These are phyloP conservation scores for Galeopsomyia nigrocyanea DNA, from an alignment of 2,888 invertebrate genomes.

Conservation along the genomic window DNA sequence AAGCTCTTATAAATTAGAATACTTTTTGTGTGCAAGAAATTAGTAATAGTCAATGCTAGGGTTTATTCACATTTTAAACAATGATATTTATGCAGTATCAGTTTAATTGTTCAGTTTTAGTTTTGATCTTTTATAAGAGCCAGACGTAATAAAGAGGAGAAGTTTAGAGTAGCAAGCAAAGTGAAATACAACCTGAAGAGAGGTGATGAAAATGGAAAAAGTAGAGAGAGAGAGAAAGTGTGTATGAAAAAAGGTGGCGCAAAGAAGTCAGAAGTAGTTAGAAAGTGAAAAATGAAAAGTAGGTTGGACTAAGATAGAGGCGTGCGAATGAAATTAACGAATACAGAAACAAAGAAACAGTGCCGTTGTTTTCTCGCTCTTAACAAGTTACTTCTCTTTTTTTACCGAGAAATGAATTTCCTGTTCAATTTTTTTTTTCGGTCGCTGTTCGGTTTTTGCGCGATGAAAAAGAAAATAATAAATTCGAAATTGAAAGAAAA, in stretches of 20 bases:
- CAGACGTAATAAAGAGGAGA: slow-evolving; percentile 20
- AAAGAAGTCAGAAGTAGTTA: neutral
- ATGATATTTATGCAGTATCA: slow-evolving; percentile 4
- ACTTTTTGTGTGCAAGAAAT: neutral
- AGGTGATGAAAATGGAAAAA: neutral
- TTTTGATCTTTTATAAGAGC: slow-evolving; percentile 22
- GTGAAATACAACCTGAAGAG: slow-evolving; percentile 1
- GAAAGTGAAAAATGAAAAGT: slow-evolving; percentile 7
- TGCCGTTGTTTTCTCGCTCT: slow-evolving; percentile 44
- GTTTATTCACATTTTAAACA: slow-evolving; percentile 13
- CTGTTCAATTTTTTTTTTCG: slow-evolving; percentile 16
- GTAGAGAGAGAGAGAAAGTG: neutral
- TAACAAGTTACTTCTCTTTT: slow-evolving; percentile 16
- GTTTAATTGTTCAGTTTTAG: slow-evolving; percentile 18
- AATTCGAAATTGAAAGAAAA: neutral
- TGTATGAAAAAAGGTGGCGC: neutral
- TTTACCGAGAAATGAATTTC: neutral
- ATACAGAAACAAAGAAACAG: slow-evolving; percentile 41
- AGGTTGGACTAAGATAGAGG: slow-evolving; percentile 28
- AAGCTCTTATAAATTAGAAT: slow-evolving; percentile 28
- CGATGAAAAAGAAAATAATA: slow-evolving; percentile 5
- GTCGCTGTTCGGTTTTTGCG: slow-evolving; percentile 13
- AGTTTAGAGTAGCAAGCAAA: slow-evolving; percentile 14
- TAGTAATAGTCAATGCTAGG: no score
- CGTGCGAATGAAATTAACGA: slow-evolving; percentile 48